A percentile compares a stretch with the other conserved stretches of the same genome.
Evolutionary conservation across 2,888 invertebrate species (phyloP).

Genomic region (Linhomoeus sp.): DNA sequence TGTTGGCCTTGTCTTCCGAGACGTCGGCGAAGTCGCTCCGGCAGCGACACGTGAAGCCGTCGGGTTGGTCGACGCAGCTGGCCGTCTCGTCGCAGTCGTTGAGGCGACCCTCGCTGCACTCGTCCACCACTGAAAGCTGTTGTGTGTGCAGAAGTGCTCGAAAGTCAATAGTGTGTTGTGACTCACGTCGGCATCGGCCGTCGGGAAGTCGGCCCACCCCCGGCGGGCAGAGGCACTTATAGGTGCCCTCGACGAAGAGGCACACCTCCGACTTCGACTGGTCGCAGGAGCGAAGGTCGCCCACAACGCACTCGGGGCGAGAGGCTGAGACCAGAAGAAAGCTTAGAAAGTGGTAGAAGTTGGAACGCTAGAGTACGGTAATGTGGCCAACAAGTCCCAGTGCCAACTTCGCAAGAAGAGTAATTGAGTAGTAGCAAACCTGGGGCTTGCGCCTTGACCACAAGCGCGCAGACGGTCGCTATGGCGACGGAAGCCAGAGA

Average conservation of each 20-base stretch:
- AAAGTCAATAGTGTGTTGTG: no score
- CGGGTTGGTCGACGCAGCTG: conserved; percentile 22
- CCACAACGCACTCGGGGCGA: conserved; percentile 28
- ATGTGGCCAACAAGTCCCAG: no score
- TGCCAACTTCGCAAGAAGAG: no score
- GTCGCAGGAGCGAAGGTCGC: conserved; percentile 26
- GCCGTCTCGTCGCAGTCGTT: conserved; percentile 31
- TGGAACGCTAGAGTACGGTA: no score
- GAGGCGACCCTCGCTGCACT: conserved; percentile 19
- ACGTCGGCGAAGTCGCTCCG: conserved; percentile 20
- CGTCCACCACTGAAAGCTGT: conserved; percentile 21
- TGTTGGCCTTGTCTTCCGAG: conserved; percentile 8
- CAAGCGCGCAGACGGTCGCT: no score
- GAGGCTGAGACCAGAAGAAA: no score
- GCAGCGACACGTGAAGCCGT: conserved; percentile 22
- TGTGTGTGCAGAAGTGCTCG: no score
- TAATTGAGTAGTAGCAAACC: no score
- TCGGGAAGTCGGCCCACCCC: conserved; percentile 19
- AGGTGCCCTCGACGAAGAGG: conserved; percentile 20
- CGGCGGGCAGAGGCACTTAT: conserved; percentile 16
- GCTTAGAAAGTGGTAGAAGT: no score
- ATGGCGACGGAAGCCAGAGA: no score
- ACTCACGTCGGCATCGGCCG: conserved; percentile 14
- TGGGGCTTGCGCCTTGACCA: no score
- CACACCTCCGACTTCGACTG: conserved; percentile 23